These are phyloP conservation scores for Poeciliopsis prolifica DNA, from an alignment of 2,113 vertebrate species.

Conservation along the genomic window DNA sequence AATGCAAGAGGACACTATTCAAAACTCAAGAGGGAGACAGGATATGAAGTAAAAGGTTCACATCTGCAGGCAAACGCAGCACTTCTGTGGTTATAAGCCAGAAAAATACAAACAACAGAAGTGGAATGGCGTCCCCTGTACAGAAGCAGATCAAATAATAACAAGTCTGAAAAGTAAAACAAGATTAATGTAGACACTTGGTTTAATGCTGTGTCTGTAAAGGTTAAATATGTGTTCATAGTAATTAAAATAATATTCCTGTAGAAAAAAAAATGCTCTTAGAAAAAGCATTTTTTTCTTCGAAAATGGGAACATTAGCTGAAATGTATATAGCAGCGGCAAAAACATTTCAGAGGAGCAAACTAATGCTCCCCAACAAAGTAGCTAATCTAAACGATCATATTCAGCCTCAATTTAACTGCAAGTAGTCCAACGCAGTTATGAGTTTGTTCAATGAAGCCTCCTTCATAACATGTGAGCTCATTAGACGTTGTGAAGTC, in stretches of 20 bases:
- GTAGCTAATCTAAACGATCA: background rate
- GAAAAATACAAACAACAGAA: background rate
- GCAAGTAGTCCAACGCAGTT: conserved; percentile 6
- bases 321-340: background rate
- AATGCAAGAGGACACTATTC: background rate
- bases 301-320: background rate
- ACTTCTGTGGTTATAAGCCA: background rate
- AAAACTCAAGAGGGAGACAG: background rate
- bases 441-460: conserved; percentile 11
- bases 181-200: background rate
- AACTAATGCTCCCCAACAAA: background rate
- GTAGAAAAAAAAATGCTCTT: background rate
- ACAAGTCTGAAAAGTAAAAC: background rate
- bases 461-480: conserved; percentile 7
- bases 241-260: background rate
- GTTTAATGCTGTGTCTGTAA: background rate
- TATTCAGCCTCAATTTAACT: background rate
- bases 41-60: background rate
- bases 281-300: too few species aligned
- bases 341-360: background rate
- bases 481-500: background rate
- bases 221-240: background rate
- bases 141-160: background rate
- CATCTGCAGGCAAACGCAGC: background rate
- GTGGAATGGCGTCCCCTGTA: background rate